These are phyloP conservation scores for Falco cherrug DNA, from an alignment of 2,797 vertebrate genomes.

Conservation along the genomic window DNA sequence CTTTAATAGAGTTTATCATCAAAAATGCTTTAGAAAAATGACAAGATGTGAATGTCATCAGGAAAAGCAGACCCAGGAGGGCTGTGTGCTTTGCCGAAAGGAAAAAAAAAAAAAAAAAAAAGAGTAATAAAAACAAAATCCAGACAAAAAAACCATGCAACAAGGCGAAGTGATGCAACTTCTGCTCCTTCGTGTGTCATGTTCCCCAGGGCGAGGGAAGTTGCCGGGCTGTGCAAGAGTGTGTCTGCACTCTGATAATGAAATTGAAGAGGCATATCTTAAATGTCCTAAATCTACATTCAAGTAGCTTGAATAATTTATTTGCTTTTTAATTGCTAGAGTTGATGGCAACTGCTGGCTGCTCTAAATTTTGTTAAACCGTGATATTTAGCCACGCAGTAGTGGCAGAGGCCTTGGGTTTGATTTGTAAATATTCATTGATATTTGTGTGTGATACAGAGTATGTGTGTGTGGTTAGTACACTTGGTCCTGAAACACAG, in stretches of 20 bases:
- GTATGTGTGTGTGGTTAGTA: background rate
- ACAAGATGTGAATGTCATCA: background rate
- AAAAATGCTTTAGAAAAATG: background rate
- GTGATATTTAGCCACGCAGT: background rate
- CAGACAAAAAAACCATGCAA: background rate
- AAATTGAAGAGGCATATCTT: background rate
- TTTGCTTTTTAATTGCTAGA: background rate
- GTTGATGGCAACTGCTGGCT: background rate
- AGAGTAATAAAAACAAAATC: background rate
- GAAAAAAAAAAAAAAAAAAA: too few species aligned
- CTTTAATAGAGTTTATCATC: background rate
- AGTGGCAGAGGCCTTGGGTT: background rate
- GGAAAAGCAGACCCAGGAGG: background rate
- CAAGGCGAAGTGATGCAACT: background rate
- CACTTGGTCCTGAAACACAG: background rate
- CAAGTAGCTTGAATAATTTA: background rate
- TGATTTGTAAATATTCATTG: background rate
- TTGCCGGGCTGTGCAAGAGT: background rate
- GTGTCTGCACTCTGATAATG: too few species aligned
- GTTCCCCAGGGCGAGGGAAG: background rate
- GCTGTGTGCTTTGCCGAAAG: accelerated
- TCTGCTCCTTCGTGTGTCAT: accelerated
- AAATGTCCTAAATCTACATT: background rate
- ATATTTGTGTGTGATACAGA: background rate
- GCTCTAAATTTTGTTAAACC: background rate